phyloP scores from a whole-genome alignment of 2,888 invertebrate species.

The Cryptocheilus praepositus region DNA sequence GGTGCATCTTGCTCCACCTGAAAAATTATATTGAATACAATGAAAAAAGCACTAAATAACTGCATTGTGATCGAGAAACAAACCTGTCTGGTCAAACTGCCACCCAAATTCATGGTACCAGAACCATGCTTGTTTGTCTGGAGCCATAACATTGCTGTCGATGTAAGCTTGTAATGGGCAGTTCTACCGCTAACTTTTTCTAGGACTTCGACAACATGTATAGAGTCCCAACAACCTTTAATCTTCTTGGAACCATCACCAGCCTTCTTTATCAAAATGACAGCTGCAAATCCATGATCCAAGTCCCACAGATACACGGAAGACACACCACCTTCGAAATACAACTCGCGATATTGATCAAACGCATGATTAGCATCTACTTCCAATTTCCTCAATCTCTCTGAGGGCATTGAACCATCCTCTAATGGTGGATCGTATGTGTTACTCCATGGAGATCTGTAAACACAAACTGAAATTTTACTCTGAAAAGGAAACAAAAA shows the following conservation, averaged over 20 bases:
- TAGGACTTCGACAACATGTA: slow-evolving; percentile 99
- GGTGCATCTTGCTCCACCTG: slow-evolving; percentile 93
- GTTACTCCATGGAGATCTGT: slow-evolving; percentile 98
- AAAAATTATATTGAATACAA: slow-evolving; percentile 44
- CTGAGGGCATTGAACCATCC: slow-evolving; percentile 99
- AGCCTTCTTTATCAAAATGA: slow-evolving; percentile 98
- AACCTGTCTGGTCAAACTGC: slow-evolving; percentile 97
- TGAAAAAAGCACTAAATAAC: background rate
- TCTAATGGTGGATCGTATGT: slow-evolving; percentile 98
- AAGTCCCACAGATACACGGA: slow-evolving; percentile 99
- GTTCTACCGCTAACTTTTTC: slow-evolving; percentile 95
- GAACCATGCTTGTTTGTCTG: slow-evolving; percentile 98
- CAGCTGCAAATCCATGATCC: slow-evolving; percentile 98
- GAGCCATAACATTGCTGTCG: slow-evolving; percentile 99
- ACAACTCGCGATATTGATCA: slow-evolving; percentile 99
- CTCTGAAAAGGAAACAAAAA: background rate
- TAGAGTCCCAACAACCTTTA: slow-evolving; percentile 99
- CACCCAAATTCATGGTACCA: slow-evolving; percentile 99
- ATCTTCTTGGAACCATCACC: slow-evolving; percentile 99
- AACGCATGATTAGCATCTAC: slow-evolving; percentile 99
- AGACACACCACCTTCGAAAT: slow-evolving; percentile 99
- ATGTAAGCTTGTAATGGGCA: slow-evolving; percentile 98
- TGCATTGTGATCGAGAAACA: background rate
- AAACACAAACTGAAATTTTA: slow-evolving; percentile 22
- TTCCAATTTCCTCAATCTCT: slow-evolving; percentile 94